A percentile compares a stretch with the other conserved stretches of the same genome.
Conservation (phyloP, 2,113 vertebrate species). For the Datnioides undecimradiatus region DNA sequence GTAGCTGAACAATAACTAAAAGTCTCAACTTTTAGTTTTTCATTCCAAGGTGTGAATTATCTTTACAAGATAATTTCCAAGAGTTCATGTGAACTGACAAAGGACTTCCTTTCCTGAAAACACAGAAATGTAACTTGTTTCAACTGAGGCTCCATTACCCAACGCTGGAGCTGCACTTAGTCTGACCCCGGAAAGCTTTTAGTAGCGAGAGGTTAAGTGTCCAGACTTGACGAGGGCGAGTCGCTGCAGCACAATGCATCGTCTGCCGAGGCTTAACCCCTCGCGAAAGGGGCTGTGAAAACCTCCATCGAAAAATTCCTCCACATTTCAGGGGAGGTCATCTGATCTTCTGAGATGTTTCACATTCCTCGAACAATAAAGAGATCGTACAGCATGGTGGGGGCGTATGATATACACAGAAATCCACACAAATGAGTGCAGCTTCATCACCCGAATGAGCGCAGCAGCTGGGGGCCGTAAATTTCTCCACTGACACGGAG, state of each 20-base stretch:
- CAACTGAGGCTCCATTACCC: slow-evolving; percentile 78
- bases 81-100: slow-evolving; percentile 55
- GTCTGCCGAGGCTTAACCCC: slow-evolving; percentile 32
- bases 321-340: slow-evolving; percentile 12
- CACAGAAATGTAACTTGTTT: slow-evolving; percentile 76
- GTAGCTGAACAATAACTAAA: slow-evolving; percentile 1
- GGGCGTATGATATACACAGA: slow-evolving; percentile 27
- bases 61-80: slow-evolving; percentile 33
- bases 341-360: slow-evolving; percentile 35
- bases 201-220: slow-evolving; percentile 80
- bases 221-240: slow-evolving; percentile 72
- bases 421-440: slow-evolving; percentile 46
- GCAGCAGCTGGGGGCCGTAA: slow-evolving; percentile 70
- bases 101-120: slow-evolving; percentile 60
- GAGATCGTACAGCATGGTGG: not conserved
- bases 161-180: slow-evolving; percentile 71
- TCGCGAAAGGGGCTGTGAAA: slow-evolving; percentile 25
- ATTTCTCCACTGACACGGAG: slow-evolving; percentile 52
- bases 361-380: slow-evolving; percentile 18
- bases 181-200: slow-evolving; percentile 82
- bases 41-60: slow-evolving; percentile 16
- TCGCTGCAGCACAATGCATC: slow-evolving; percentile 49
- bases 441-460: slow-evolving; percentile 54
- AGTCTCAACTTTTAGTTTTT: slow-evolving; percentile 6
- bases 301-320: slow-evolving; percentile 21